Conservation (phyloP, 92 coral and sea anemone genomes). For the Umimayanthus kanabou region DNA sequence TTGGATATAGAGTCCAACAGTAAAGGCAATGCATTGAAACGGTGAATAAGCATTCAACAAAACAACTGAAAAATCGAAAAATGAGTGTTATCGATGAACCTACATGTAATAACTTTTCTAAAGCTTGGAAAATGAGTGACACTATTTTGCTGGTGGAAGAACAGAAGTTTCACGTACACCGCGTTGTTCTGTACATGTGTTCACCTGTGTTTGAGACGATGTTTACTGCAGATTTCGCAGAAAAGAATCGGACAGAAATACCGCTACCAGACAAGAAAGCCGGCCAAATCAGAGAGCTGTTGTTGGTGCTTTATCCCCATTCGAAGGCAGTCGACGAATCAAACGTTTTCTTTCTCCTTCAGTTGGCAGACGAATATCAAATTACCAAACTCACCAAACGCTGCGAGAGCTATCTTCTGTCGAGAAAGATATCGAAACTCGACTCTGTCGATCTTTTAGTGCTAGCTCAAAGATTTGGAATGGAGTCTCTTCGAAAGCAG, state of each 20-base stretch:
- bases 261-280: slow-evolving; percentile 12
- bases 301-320: background rate
- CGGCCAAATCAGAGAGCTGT: background rate
- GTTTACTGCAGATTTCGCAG: slow-evolving; percentile 3
- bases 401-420: background rate
- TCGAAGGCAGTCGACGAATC: background rate
- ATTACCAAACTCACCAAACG: background rate
- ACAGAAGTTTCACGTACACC: slow-evolving; percentile 12
- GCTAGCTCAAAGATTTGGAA: background rate
- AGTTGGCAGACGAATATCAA: slow-evolving; percentile 11
- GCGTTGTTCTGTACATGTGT: background rate
- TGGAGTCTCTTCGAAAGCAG: background rate
- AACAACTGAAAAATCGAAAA: too few relatives aligned
- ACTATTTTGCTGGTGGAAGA: background rate
- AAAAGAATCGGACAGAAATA: background rate
- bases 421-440: background rate
- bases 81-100: too few relatives aligned
- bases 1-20: too few relatives aligned
- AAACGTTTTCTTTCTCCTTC: background rate
- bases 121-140: too few relatives aligned
- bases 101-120: too few relatives aligned
- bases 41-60: too few relatives aligned
- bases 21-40: too few relatives aligned
- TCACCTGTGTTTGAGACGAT: slow-evolving; percentile 16
- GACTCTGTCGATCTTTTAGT: background rate